These are phyloP conservation scores for Stylophora pistillata DNA, from an alignment of 64 coral and sea anemone species.

Conservation along the genomic window DNA sequence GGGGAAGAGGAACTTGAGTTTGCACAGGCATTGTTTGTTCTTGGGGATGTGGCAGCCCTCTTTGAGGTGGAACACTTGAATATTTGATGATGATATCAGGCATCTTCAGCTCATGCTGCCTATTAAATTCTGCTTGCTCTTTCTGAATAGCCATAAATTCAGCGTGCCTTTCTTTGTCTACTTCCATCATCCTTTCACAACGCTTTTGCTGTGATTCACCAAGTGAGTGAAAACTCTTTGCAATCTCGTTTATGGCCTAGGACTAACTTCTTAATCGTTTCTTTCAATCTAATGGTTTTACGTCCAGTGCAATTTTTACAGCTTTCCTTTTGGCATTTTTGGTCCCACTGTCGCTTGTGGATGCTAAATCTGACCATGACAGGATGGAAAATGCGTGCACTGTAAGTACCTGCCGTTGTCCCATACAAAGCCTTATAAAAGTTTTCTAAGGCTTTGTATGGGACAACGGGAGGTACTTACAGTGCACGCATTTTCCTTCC, in stretches of 20 bases:
- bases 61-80: too few relatives aligned
- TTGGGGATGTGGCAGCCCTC: too few relatives aligned
- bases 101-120: too few relatives aligned
- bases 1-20: too few relatives aligned
- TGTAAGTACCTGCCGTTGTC: too few relatives aligned
- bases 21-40: too few relatives aligned
- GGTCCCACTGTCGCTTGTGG: background rate
- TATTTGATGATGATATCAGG: too few relatives aligned
- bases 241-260: conserved; percentile 43
- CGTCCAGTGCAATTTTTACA: conserved; percentile 10
- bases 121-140: conserved; percentile 56
- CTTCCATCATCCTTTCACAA: conserved; percentile 9
- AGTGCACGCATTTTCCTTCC: too few relatives aligned
- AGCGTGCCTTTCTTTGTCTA: conserved; percentile 34
- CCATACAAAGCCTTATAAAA: too few relatives aligned
- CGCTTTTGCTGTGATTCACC: conserved; percentile 26
- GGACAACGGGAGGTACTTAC: too few relatives aligned
- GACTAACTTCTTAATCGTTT: conserved; percentile 36
- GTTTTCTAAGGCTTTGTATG: too few relatives aligned
- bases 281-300: background rate
- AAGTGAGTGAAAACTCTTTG: conserved; percentile 45
- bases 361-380: background rate
- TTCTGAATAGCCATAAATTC: conserved; percentile 42
- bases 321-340: conserved; percentile 20
- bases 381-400: too few relatives aligned